phyloP scores from a whole-genome alignment of 2,797 vertebrate species.

The Phrynocephalus guinanensis region DNA sequence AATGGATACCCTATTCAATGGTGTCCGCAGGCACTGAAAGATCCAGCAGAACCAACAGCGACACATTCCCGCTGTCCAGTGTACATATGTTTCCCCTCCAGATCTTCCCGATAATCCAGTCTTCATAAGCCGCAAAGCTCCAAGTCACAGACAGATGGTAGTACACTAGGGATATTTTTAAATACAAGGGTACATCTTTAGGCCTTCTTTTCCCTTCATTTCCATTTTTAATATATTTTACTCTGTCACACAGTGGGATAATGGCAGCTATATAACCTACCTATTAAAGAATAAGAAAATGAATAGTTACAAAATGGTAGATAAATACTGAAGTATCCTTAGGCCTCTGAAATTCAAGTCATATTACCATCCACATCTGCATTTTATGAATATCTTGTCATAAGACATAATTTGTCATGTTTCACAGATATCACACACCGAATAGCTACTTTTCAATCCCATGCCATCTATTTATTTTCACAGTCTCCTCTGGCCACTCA shows the following conservation, averaged over 20 bases:
- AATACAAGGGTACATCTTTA: not conserved
- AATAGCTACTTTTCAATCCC: constrained; percentile 60
- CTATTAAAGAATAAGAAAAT: constrained; percentile 22
- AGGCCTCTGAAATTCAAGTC: constrained; percentile 37
- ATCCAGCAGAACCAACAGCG: too few relatives aligned
- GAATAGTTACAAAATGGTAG: constrained; percentile 31
- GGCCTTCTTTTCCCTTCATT: not conserved
- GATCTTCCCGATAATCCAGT: too few relatives aligned
- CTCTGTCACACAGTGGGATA: not conserved
- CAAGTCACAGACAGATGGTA: not conserved
- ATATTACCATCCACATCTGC: constrained; percentile 24
- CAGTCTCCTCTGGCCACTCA: constrained; percentile 18
- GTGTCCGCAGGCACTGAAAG: too few relatives aligned
- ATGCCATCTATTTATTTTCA: constrained; percentile 46
- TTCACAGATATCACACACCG: constrained; percentile 17
- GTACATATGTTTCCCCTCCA: too few relatives aligned
- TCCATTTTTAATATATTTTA: not conserved
- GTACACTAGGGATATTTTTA: not conserved
- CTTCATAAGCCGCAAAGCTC: not conserved
- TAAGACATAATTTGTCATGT: not conserved
- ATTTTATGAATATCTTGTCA: constrained; percentile 22
- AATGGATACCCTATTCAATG: too few relatives aligned
- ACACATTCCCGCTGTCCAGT: too few relatives aligned
- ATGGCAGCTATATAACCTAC: constrained; percentile 31
- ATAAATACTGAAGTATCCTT: constrained; percentile 33